phyloP scores from a whole-genome alignment of 30 jellyfish, hydroid and myxozoan species.

The Catostylus mosaicus region DNA sequence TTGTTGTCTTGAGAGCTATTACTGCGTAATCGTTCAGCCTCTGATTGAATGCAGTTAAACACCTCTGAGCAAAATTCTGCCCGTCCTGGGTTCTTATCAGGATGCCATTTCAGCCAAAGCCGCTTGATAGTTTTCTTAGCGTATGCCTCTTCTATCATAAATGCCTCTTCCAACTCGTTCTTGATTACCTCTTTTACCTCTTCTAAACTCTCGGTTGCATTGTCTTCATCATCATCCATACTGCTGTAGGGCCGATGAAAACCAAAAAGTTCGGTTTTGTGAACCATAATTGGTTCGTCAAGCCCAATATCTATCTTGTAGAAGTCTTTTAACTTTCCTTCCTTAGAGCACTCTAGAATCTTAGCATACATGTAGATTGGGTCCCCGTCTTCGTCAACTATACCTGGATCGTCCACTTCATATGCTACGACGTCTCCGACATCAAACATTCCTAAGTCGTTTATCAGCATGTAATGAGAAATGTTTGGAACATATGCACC shows the following conservation, averaged over 20 bases:
- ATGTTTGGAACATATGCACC: slow-evolving; percentile 80
- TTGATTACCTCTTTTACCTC: slow-evolving; percentile 32
- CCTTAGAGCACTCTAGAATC: background rate
- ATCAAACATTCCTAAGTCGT: slow-evolving; percentile 45
- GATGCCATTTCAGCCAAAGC: slow-evolving; percentile 84
- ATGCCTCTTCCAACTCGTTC: slow-evolving; percentile 21
- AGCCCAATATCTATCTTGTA: slow-evolving; percentile 19
- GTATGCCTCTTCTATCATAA: background rate
- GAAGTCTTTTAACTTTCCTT: background rate
- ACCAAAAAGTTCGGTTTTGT: slow-evolving; percentile 23
- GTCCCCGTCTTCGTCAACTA: slow-evolving; percentile 33
- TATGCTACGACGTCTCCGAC: slow-evolving; percentile 78
- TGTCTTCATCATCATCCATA: slow-evolving; percentile 6
- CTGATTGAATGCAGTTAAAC: slow-evolving; percentile 64
- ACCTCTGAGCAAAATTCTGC: slow-evolving; percentile 66
- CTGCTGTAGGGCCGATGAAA: slow-evolving; percentile 51
- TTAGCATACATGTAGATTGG: slow-evolving; percentile 57
- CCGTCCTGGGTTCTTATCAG: slow-evolving; percentile 71
- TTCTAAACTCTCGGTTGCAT: slow-evolving; percentile 11
- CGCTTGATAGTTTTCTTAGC: slow-evolving; percentile 60
- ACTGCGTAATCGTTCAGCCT: slow-evolving; percentile 19
- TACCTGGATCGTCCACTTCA: slow-evolving; percentile 53
- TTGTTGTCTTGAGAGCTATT: background rate
- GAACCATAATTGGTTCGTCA: slow-evolving; percentile 15
- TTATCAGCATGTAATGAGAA: slow-evolving; percentile 45